Percentiles rank a stretch among this genome's conserved stretches.
Conservation (phyloP, 2,888 invertebrate species). For the Diplazon laetatorius region DNA sequence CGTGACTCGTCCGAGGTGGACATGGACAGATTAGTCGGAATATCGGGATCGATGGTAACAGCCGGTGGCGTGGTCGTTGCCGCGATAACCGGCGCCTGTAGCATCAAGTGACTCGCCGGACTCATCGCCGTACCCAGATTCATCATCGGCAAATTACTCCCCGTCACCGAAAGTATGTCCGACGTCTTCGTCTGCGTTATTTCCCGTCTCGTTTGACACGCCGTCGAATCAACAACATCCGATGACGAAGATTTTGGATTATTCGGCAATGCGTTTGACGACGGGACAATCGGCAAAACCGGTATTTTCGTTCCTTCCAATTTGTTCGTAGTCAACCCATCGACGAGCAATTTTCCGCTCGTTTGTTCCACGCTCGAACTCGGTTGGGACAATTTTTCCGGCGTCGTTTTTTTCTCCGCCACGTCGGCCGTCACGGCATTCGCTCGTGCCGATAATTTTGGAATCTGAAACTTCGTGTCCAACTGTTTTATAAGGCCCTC, state of each 20-base stretch:
- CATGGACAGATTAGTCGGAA: constrained; percentile 80
- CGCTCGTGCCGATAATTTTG: constrained; percentile 88
- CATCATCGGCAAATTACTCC: constrained; percentile 62
- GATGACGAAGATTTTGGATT: constrained; percentile 62
- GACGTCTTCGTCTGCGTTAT: constrained; percentile 72
- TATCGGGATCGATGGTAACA: constrained; percentile 72
- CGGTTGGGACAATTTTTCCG: constrained; percentile 62
- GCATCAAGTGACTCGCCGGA: constrained; percentile 57
- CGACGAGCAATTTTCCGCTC: constrained; percentile 68
- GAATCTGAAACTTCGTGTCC: constrained; percentile 94
- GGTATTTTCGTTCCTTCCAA: constrained; percentile 62
- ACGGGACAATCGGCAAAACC: constrained; percentile 36
- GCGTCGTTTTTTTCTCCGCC: constrained; percentile 72
- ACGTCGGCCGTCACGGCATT: constrained; percentile 76
- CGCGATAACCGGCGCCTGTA: constrained; percentile 57
- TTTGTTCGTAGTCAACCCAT: constrained; percentile 66
- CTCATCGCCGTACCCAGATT: constrained; percentile 63
- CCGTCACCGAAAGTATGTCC: constrained; percentile 71
- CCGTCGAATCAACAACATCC: constrained; percentile 60
- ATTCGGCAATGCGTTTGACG: constrained; percentile 39
- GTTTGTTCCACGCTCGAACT: constrained; percentile 51
- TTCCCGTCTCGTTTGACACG: constrained; percentile 68
- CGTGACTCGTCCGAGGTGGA: constrained; percentile 73
- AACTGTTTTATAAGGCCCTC: constrained; percentile 91
- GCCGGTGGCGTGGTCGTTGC: constrained; percentile 51